phyloP scores from a whole-genome alignment of 2,113 vertebrate species.

The Podarcis muralis region DNA sequence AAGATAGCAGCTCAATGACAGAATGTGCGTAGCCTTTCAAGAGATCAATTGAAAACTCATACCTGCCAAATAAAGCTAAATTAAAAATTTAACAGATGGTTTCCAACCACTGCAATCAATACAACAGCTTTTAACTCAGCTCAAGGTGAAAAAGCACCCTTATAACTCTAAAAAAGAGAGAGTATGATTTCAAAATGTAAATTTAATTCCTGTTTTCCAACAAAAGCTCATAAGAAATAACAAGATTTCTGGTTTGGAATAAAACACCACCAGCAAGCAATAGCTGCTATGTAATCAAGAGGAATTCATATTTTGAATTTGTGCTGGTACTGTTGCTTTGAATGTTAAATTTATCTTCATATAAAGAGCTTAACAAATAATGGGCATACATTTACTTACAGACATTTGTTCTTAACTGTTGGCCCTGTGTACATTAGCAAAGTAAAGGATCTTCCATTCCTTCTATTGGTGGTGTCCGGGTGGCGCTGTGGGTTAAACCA shows the following conservation, averaged over 20 bases:
- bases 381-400: background rate
- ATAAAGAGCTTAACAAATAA: background rate
- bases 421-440: too few species aligned
- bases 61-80: constrained; percentile 60
- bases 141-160: constrained; percentile 21
- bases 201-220: constrained; percentile 29
- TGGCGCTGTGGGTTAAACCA: too few species aligned
- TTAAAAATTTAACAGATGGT: constrained; percentile 63
- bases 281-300: background rate
- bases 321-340: background rate
- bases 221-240: constrained; percentile 11
- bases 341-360: background rate
- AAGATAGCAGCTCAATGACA: constrained; percentile 38
- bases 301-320: background rate
- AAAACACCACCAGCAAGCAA: background rate
- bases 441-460: background rate
- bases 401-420: background rate
- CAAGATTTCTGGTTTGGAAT: background rate
- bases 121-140: constrained; percentile 50
- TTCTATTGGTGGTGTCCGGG: background rate
- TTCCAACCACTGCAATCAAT: constrained; percentile 55
- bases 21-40: constrained; percentile 12
- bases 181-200: constrained; percentile 16
- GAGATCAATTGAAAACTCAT: constrained; percentile 57
- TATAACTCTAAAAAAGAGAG: background rate